A percentile compares a stretch with the other conserved stretches of the same genome.
Conservation (phyloP, 2,113 vertebrate species). For the Rhea americana region DNA sequence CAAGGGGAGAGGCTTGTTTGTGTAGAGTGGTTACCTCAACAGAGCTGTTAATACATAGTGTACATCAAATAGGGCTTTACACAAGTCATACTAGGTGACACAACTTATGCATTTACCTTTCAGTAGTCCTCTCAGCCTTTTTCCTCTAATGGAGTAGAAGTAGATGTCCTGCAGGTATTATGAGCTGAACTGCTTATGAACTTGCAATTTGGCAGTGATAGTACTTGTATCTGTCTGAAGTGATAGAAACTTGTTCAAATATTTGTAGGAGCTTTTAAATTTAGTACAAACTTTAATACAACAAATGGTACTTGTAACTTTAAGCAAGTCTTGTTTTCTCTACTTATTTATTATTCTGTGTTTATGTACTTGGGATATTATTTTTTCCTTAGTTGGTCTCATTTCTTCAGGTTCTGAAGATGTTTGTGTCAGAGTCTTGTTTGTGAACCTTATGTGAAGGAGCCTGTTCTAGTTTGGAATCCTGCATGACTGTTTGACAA, state of each 20-base stretch:
- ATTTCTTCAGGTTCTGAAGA: not conserved
- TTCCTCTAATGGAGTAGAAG: not conserved
- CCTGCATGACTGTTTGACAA: not conserved
- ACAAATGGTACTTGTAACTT: not conserved
- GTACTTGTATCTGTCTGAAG: not conserved
- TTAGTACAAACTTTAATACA: not conserved
- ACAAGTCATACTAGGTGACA: not conserved
- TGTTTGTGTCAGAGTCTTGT: not conserved
- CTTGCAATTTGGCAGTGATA: not conserved
- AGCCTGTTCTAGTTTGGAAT: not conserved
- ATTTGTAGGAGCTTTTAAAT: not conserved
- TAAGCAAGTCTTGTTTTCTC: not conserved
- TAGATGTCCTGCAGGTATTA: not conserved
- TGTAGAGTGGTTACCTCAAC: not conserved
- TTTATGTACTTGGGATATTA: not conserved
- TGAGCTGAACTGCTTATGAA: rapidly evolving
- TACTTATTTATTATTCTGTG: not conserved
- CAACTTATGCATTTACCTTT: not conserved
- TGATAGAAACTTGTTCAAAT: not conserved
- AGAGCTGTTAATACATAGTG: not conserved
- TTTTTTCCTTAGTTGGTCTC: not conserved
- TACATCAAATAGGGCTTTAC: not conserved
- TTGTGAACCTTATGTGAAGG: not conserved
- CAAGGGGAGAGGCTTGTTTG: not conserved
- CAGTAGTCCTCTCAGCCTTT: not conserved